phyloP scores from a whole-genome alignment of 2,113 vertebrate genomes.

The Myotis yumanensis region DNA sequence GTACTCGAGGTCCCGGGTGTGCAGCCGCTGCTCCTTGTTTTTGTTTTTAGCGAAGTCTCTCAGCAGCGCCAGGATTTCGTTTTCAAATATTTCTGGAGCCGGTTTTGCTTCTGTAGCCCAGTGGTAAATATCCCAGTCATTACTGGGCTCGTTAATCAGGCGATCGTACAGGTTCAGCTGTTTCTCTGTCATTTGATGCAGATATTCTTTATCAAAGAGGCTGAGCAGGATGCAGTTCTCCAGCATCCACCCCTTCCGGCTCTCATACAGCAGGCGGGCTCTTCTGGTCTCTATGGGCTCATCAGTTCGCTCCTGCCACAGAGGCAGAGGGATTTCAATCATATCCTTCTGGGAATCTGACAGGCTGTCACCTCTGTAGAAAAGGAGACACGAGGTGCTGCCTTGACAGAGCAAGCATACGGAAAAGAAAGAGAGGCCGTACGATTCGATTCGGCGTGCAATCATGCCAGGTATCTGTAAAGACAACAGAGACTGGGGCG shows the following conservation, averaged over 20 bases:
- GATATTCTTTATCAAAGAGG: slow-evolving; percentile 94
- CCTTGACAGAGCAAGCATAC: slow-evolving; percentile 1
- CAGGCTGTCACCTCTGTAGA: slow-evolving; percentile 76
- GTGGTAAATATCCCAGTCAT: slow-evolving; percentile 99
- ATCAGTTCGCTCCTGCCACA: slow-evolving; percentile 87
- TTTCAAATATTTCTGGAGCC: slow-evolving; percentile 82
- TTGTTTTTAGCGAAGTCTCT: slow-evolving; percentile 94
- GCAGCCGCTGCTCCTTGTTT: slow-evolving; percentile 87
- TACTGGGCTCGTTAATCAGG: slow-evolving; percentile 97
- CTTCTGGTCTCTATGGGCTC: slow-evolving; percentile 89
- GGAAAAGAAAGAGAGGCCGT: no score
- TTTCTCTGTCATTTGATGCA: slow-evolving; percentile 89
- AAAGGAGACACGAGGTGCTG: not conserved
- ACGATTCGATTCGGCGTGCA: no score
- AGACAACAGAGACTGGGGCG: no score
- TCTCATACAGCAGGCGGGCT: slow-evolving; percentile 94
- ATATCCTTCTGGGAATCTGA: slow-evolving; percentile 84
- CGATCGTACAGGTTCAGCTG: slow-evolving; percentile 95
- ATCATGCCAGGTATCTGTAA: no score
- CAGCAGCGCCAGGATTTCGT: slow-evolving; percentile 89
- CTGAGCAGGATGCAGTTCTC: slow-evolving; percentile 98
- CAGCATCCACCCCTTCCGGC: slow-evolving; percentile 97
- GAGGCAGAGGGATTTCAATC: slow-evolving; percentile 92
- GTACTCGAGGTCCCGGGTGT: slow-evolving; percentile 87
- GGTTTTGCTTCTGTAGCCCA: slow-evolving; percentile 93